Evolutionary conservation across 92 coral and sea anemone genomes (phyloP), one percentile per base, ranked within the genome.

Genomic region (Diadumene lineata): DNA sequence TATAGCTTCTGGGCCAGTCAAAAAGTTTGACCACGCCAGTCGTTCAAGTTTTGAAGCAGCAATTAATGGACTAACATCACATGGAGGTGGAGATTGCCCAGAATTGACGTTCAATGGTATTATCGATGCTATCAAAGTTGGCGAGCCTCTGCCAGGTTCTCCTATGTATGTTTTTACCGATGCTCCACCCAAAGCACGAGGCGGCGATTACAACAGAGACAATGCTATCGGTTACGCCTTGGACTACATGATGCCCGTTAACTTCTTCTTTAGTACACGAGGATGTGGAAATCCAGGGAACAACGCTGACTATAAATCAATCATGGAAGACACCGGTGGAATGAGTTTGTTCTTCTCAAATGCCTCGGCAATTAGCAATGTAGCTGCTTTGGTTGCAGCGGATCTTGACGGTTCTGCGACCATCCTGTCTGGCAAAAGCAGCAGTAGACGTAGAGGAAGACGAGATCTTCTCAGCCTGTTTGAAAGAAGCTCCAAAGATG

Each of bases 91-190:
- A 0, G 92, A 88, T 63, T 88, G 92, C 51, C 68, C 78, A 1
- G 92, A 88, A 63, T 70, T 79, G 60, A 15, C 92, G 2, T 84
- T 84, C 69, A 68, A 88, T 51, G 89, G 88, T 18, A 79, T 87
- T 64, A 80, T 87, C 24, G 86, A 84, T 46, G 92, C 92, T 34
- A 75, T 87, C 23, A 81, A 70, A 60, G 50, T 32, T 3, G 92
- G 89, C 4, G 31, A 74, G 1, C 92, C 92, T 7, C 23, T 16
- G 34, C 34, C 55, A 23, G 68, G 82, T 25, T 87, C 92, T 0
- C 92, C 92, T 15, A 87, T 87, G 88, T 87, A 67, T 34, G 92
- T 87, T 17, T 87, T 87, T 38, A 87, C 92, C 26, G 92, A 87
- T 63, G 92, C 92, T 13, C 89, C 85, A 2, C 70, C 83, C 0